A percentile compares a stretch with the other conserved stretches of the same genome.
Evolutionary conservation across 2,113 vertebrate species (phyloP).

Genomic region (Planiliza haematocheilus): DNA sequence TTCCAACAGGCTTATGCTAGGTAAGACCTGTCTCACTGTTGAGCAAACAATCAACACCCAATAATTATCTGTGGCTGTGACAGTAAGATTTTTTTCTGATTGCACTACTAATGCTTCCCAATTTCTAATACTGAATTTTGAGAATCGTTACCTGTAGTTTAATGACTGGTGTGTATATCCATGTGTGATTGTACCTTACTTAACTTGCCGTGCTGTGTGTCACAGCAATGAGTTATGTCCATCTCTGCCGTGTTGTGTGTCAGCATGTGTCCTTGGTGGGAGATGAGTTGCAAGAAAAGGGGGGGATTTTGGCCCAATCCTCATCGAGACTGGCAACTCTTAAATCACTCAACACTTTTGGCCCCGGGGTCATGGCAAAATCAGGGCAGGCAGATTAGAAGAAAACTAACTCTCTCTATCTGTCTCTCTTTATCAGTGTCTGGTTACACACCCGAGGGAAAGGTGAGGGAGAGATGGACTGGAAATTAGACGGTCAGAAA

Average conservation of each 20-base stretch:
- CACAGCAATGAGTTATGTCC: constrained; percentile 24
- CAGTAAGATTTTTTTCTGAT: no score
- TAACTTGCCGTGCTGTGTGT: background rate
- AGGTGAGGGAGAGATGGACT: background rate
- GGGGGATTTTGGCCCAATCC: constrained; percentile 62
- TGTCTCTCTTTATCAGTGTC: constrained; percentile 36
- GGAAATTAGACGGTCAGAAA: background rate
- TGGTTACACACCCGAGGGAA: constrained; percentile 10
- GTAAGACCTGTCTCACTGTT: background rate
- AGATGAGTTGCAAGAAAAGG: constrained; percentile 69
- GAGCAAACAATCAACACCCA: background rate
- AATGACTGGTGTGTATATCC: background rate
- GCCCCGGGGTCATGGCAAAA: constrained; percentile 57
- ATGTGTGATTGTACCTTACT: background rate
- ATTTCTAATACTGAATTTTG: no score
- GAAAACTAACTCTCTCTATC: constrained; percentile 56
- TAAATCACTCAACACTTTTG: constrained; percentile 60
- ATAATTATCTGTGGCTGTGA: background rate
- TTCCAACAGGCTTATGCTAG: constrained; percentile 13
- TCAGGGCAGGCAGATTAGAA: constrained; percentile 55
- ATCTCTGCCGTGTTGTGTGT: constrained; percentile 18
- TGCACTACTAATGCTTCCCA: no score
- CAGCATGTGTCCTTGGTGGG: constrained; percentile 52
- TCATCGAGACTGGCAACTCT: constrained; percentile 43
- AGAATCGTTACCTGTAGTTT: no score